A percentile compares a stretch with the other conserved stretches of the same genome.
These are phyloP conservation scores for Eilema caniola DNA, from an alignment of 2,888 invertebrate species.

Conservation along the genomic window DNA sequence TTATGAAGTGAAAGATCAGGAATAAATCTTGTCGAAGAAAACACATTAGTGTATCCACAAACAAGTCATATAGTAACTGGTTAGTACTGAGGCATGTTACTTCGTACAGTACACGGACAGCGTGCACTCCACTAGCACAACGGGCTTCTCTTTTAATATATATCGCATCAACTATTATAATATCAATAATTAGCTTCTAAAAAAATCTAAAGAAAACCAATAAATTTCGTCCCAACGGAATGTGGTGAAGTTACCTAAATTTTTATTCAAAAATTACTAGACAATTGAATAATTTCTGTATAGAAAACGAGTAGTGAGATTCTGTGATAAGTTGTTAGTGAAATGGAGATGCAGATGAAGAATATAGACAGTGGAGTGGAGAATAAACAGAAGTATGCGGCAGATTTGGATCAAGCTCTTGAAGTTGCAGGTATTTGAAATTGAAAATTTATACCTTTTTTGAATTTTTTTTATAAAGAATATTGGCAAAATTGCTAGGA, in stretches of 20 bases:
- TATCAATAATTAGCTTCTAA: no score
- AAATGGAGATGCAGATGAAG: background rate
- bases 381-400: constrained; percentile 10
- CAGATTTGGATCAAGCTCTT: constrained; percentile 19
- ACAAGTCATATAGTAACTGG: background rate
- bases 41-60: background rate
- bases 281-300: no score
- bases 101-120: background rate
- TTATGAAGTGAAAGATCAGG: background rate
- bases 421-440: constrained; percentile 20
- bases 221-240: background rate
- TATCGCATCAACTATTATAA: background rate
- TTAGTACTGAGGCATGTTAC: background rate
- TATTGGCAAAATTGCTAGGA: no score
- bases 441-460: no score
- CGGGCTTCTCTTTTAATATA: no score
- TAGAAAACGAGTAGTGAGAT: background rate
- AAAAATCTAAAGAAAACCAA: background rate
- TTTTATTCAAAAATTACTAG: background rate
- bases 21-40: background rate
- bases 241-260: background rate
- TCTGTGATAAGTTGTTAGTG: background rate
- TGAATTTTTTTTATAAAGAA: no score
- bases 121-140: background rate
- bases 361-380: background rate